phyloP scores from a whole-genome alignment of 2,888 invertebrate species.

The Nysson spinosus region DNA sequence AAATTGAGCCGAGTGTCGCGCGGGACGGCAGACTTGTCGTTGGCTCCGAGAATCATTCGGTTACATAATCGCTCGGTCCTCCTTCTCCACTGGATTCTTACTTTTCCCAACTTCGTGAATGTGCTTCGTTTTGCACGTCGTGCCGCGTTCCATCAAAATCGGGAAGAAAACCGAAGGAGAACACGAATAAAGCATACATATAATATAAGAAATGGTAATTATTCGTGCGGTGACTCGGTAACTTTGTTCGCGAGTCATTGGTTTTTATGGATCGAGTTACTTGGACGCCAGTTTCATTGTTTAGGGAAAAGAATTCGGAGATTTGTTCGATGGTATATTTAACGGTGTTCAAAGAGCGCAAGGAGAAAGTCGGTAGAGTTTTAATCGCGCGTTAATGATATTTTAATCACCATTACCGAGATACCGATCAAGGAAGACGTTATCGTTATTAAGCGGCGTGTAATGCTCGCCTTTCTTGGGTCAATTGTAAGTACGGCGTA shows the following conservation, averaged over 20 bases:
- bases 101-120: conserved; percentile 50
- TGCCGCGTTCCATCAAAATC: not conserved
- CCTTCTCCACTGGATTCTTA: conserved; percentile 42
- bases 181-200: too few relatives aligned
- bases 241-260: not conserved
- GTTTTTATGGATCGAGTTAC: not conserved
- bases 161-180: not conserved
- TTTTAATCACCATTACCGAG: conserved; percentile 42
- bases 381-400: conserved; percentile 48
- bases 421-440: conserved; percentile 19
- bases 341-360: conserved; percentile 28
- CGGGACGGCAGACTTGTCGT: conserved; percentile 38
- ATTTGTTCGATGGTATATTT: not conserved
- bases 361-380: conserved; percentile 34
- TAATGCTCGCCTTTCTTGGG: too few relatives aligned
- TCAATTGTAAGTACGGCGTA: too few relatives aligned
- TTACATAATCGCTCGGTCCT: conserved; percentile 64
- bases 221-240: not conserved
- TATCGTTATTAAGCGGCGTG: not conserved
- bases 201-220: too few relatives aligned
- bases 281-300: not conserved
- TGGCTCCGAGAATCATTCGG: conserved; percentile 65
- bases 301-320: too few relatives aligned
- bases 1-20: conserved; percentile 51
- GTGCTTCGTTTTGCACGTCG: conserved; percentile 22